Conservation (phyloP, 2,113 vertebrate species). For the Canis aureus region DNA sequence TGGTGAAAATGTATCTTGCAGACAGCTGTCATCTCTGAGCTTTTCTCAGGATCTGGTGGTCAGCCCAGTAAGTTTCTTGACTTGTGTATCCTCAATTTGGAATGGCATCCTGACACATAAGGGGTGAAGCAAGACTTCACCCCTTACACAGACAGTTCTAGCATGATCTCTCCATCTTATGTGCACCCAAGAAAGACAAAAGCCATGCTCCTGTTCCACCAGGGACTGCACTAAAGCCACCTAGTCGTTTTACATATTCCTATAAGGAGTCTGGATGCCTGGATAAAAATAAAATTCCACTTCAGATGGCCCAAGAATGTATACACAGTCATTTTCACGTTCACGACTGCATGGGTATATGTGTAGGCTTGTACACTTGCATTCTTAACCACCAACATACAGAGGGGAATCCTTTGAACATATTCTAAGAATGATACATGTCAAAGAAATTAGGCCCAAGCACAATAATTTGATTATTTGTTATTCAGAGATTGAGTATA, state of each 20-base stretch:
- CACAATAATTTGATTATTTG: background rate
- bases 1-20: background rate
- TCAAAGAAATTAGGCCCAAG: background rate
- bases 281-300: background rate
- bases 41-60: background rate
- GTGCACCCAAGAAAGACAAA: background rate
- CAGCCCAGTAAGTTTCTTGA: background rate
- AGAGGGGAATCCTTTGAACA: background rate
- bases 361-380: background rate
- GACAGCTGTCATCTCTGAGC: accelerated
- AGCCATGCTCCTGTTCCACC: accelerated
- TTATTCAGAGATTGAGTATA: background rate
- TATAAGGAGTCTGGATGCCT: background rate
- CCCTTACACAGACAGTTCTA: background rate
- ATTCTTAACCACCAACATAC: background rate
- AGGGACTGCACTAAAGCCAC: background rate
- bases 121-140: background rate
- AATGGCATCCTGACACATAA: accelerated
- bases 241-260: background rate
- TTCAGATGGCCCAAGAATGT: background rate
- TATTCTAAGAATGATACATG: background rate
- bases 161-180: background rate
- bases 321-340: background rate
- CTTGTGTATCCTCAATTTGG: background rate
- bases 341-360: background rate